Evolutionary conservation across 2,113 vertebrate genomes (phyloP).

Genomic region (Lycaon pictus): DNA sequence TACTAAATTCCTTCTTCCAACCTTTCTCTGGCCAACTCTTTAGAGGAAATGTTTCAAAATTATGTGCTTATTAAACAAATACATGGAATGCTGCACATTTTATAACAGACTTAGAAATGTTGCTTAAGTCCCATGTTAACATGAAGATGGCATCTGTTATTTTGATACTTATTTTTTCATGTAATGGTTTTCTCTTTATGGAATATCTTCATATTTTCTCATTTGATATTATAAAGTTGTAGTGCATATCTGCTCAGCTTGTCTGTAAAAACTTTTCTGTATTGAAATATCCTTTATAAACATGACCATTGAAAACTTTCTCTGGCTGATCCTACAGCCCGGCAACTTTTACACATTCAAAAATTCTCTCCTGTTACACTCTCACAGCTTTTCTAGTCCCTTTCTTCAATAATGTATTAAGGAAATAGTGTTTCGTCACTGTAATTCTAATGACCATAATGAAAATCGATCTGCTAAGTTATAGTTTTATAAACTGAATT

Average conservation of each 20-base stretch:
- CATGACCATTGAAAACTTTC: background rate
- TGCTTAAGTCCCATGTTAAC: background rate
- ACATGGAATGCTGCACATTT: background rate
- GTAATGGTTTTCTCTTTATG: background rate
- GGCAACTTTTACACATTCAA: background rate
- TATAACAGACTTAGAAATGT: background rate
- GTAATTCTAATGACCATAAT: background rate
- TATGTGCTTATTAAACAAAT: background rate
- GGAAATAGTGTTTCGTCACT: slow-evolving; percentile 12
- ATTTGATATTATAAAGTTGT: background rate
- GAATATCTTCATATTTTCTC: background rate
- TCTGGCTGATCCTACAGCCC: background rate
- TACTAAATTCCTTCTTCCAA: background rate
- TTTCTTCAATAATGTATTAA: background rate
- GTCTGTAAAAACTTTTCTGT: background rate
- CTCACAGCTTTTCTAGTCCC: background rate
- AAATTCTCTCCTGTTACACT: background rate
- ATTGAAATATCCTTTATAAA: background rate
- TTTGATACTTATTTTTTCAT: background rate
- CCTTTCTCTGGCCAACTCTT: background rate
- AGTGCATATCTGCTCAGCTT: background rate
- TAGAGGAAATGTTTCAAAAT: background rate
- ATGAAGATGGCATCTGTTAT: background rate
- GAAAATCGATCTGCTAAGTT: background rate
- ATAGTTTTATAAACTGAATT: background rate